These are phyloP conservation scores for Harlomillsia oculata DNA, from an alignment of 1,140 invertebrate species.

Conservation along the genomic window DNA sequence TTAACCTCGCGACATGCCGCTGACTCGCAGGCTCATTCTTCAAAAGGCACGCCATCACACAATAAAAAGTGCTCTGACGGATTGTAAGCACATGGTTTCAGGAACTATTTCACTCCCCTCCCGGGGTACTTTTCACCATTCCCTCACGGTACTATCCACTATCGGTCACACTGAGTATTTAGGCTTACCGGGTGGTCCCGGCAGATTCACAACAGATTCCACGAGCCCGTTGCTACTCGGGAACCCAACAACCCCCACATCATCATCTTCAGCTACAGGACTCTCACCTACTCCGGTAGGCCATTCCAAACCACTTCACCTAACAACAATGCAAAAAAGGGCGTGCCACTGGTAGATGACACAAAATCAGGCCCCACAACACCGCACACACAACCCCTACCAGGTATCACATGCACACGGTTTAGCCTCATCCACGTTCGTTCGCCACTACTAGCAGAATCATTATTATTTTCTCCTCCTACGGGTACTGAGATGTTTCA, in stretches of 20 bases:
- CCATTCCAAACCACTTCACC: neutral
- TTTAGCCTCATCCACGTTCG: neutral
- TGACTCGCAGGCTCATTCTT: slow-evolving; percentile 40
- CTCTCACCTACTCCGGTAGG: neutral
- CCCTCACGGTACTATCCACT: slow-evolving; percentile 36
- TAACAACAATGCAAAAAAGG: neutral
- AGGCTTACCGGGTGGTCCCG: slow-evolving; percentile 40
- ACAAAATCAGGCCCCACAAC: no score
- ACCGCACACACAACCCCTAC: no score
- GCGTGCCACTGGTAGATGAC: no score
- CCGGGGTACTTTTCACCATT: slow-evolving; percentile 38
- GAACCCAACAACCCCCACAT: neutral
- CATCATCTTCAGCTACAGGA: neutral
- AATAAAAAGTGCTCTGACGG: slow-evolving; percentile 36
- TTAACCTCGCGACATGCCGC: slow-evolving; percentile 38
- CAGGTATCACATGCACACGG: no score
- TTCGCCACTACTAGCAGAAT: neutral
- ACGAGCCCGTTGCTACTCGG: slow-evolving; percentile 38
- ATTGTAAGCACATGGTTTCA: slow-evolving; percentile 40
- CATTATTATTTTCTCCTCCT: neutral
- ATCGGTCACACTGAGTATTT: slow-evolving; percentile 42
- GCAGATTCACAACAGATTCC: slow-evolving; percentile 38
- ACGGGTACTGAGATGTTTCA: neutral
- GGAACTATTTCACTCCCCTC: slow-evolving; percentile 39
- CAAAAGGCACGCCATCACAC: slow-evolving; percentile 41